Evolutionary conservation across 2,113 vertebrate genomes (phyloP), one percentile per base, ranked within the genome.

Genomic region (Patagioenas fasciata): DNA sequence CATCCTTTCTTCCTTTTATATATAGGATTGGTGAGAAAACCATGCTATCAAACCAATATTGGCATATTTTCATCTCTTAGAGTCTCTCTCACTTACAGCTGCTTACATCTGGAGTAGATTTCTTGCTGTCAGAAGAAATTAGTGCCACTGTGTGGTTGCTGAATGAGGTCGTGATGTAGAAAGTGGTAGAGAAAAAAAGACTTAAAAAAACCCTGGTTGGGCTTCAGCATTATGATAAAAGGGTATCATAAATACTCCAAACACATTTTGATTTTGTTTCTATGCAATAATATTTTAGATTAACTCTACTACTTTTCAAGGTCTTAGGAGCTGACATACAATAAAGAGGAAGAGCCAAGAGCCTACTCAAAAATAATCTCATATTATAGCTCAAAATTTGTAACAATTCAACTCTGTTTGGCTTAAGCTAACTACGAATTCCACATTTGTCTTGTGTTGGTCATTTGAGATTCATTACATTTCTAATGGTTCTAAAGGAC

Each of bases 311-410:
- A n/a, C 9, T 32, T 80, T 66, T 78, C 34, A 71, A 78, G 16
- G 4, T 61, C 21, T 53, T 80, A 9, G 5, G 34, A 62, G 5
- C 1, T 50, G 10, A 0, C 3, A 38, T 25, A 44, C 5, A 65
- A 34, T 29, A 48, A 70, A 64, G n/a, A 44, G 15, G 0, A 3
- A 4, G 2, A 77, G 2, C 29, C 5, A 67, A 64, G 8, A 60
- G 15, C 2, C 15, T 38, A 20, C 3, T 25, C 6, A 36, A 93
- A 72, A 72, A 64, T 19, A n/a, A 54, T 17, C 5, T 0, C 4
- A 12, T 13, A 0, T 34, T 72, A 23, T 13, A 51, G 9, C 6
- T 80, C 48, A 48, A 36, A 74, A 57, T 85, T 66, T 18, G 1
- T 34, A 84, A 24, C 3, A 53, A 14, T 42, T 25, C 13, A 56